These are phyloP conservation scores for Chelon auratus DNA, from an alignment of 2,797 vertebrate species.

Conservation along the genomic window DNA sequence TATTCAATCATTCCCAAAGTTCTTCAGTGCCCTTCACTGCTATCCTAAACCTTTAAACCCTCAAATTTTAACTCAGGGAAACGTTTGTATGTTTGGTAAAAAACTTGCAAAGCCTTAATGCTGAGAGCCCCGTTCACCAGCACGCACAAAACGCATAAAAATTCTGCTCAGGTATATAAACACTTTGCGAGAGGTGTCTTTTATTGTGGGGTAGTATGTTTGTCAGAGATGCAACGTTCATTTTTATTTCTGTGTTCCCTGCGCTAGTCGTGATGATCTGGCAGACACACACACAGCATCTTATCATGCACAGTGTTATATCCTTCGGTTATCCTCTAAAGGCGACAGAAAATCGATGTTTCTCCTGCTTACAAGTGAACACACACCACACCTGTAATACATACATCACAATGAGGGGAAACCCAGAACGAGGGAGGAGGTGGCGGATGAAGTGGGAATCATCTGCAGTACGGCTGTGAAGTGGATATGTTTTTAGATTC, in stretches of 20 bases:
- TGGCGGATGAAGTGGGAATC: slow-evolving; percentile 42
- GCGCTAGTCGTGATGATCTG: slow-evolving; percentile 26
- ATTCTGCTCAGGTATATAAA: slow-evolving; percentile 10
- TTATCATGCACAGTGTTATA: slow-evolving; percentile 49
- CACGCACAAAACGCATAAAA: slow-evolving; percentile 1
- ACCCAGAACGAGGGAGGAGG: slow-evolving; percentile 25
- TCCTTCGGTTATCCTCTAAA: slow-evolving; percentile 72
- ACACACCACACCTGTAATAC: slow-evolving; percentile 67
- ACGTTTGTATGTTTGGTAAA: slow-evolving; percentile 11
- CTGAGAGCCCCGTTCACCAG: neutral
- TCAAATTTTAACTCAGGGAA: slow-evolving; percentile 16
- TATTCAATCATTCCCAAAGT: slow-evolving; percentile 17
- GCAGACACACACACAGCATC: slow-evolving; percentile 25
- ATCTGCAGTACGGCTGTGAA: slow-evolving; percentile 57
- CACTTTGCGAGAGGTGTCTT: slow-evolving; percentile 4
- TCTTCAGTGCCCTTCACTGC: slow-evolving; percentile 7
- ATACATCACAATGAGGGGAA: slow-evolving; percentile 66
- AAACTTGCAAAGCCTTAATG: slow-evolving; percentile 25
- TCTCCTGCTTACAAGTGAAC: slow-evolving; percentile 70
- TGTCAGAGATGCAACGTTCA: slow-evolving; percentile 35
- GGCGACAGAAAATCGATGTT: slow-evolving; percentile 73
- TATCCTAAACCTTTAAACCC: slow-evolving; percentile 17
- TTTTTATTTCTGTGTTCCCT: slow-evolving; percentile 54
- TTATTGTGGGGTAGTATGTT: slow-evolving; percentile 6
- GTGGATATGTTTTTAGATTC: slow-evolving; percentile 66